Percentiles rank a stretch among this genome's conserved stretches.
Conservation (phyloP, 2,888 invertebrate species). For the Hypolimnas misippus region DNA sequence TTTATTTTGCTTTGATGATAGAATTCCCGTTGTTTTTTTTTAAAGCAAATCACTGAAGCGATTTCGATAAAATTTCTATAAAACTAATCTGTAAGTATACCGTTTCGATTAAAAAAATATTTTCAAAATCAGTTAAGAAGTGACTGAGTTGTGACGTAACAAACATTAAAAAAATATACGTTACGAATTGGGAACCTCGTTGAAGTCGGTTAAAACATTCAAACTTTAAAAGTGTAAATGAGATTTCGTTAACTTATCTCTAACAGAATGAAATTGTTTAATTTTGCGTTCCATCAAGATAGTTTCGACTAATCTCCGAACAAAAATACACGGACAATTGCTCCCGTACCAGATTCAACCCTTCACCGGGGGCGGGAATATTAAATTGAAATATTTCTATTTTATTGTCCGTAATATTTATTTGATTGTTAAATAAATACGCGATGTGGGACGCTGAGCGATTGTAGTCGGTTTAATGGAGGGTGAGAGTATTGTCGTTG, state of each 20-base stretch:
- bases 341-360: conserved; percentile 68
- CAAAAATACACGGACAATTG: conserved; percentile 62
- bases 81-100: no score
- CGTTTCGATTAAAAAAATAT: no score
- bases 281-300: conserved; percentile 81
- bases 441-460: conserved; percentile 77
- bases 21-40: no score
- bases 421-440: conserved; percentile 84
- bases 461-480: conserved; percentile 76
- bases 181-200: no score
- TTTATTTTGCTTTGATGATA: no score
- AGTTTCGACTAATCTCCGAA: conserved; percentile 67
- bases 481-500: conserved; percentile 75
- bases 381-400: conserved; percentile 83
- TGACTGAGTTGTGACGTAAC: no score
- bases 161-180: no score
- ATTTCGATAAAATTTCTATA: no score
- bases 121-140: no score
- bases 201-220: no score
- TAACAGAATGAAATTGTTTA: conserved; percentile 61
- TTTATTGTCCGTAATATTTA: conserved; percentile 83
- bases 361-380: conserved; percentile 73
- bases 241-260: conserved; percentile 31
- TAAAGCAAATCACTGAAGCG: no score
- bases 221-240: background rate